Conservation (phyloP, 1,140 invertebrate species). For the Drosophila repletoides region DNA sequence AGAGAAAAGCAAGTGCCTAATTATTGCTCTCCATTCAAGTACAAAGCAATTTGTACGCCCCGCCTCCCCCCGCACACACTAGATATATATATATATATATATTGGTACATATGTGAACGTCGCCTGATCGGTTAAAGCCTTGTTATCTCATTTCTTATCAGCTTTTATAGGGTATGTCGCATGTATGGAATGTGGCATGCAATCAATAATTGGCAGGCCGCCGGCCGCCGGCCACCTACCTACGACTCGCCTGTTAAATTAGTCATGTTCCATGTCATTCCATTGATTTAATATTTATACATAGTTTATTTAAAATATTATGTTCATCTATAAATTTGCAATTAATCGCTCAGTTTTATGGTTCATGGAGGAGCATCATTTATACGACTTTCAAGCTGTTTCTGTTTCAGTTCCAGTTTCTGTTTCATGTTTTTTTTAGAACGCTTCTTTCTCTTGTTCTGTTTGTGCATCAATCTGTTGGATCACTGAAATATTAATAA, state of each 20-base stretch:
- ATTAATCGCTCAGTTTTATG: slow-evolving; percentile 40
- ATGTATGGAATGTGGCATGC: slow-evolving; percentile 16
- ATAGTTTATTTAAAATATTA: slow-evolving; percentile 74
- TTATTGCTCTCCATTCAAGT: slow-evolving; percentile 27
- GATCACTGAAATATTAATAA: slow-evolving; percentile 56
- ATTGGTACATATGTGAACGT: too few relatives aligned
- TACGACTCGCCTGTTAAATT: too few relatives aligned
- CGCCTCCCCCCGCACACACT: too few relatives aligned
- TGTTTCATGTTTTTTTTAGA: slow-evolving; percentile 9
- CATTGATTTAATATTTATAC: slow-evolving; percentile 57
- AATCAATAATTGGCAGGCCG: slow-evolving; percentile 46
- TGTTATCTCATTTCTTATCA: slow-evolving; percentile 41
- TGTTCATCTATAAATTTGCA: slow-evolving; percentile 67
- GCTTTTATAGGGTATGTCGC: background rate
- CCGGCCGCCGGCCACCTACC: too few relatives aligned
- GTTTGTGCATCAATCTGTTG: slow-evolving; percentile 78
- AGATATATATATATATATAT: too few relatives aligned
- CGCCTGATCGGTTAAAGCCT: slow-evolving; percentile 54
- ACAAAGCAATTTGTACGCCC: slow-evolving; percentile 56
- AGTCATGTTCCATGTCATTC: too few relatives aligned
- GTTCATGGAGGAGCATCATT: slow-evolving; percentile 12
- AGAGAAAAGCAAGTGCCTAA: slow-evolving; percentile 1
- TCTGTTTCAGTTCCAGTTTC: slow-evolving; percentile 28
- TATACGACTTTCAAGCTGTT: slow-evolving; percentile 27
- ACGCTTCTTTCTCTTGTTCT: too few relatives aligned